Evolutionary conservation across 2,888 invertebrate genomes (phyloP), one percentile per base, ranked within the genome.

Genomic region (Chalcis sispes): DNA sequence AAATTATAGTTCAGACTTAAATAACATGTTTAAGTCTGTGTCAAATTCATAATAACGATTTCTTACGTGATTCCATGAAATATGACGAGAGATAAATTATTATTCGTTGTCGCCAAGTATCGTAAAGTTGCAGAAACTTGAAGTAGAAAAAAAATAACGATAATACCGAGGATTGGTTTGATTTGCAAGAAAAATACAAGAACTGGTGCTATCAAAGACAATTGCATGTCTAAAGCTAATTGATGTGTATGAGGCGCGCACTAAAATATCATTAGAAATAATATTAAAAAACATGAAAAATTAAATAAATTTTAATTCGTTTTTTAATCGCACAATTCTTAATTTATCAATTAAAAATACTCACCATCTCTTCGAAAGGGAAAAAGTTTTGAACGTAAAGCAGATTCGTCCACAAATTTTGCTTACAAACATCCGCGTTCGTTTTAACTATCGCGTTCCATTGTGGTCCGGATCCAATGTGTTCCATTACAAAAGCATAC

Each of bases 201-300:
- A 2, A 93, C 84, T 0, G 94, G 93, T 18, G 93, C 92, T 2
- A 93, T 80, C 62, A 94, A 87, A 10, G 93, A 93, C 10, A 95
- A 89, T 85, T 95, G 95, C 90, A 94, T 92, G 83, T 95, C 94
- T 81, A 95, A 83, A 0, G 94, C 94, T 78, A 94, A 85, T 82
- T 94, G 94, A 84, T 95, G 93, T 0, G 94, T 94, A 88, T 94
- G 94, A 0, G 94, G 92, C 25, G 94, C 94, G 83, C 95, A 95
- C 95, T 95, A 88, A 89, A 75, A 64, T 36, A 77, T 59, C 29
- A n/a, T n/a, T n/a, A 2, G 42, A 4, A 42, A 42, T 13, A 13
- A 42, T 42, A 42, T 13, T 42, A 13, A 15, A 42, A 13, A 13
- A 13, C 15, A 8, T 13, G 4, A 36, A 4, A 36, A 36, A 36